Evolutionary conservation across 2,888 invertebrate species (phyloP), one percentile per base, ranked within the genome.

Genomic region (Agrochola lychnidis): DNA sequence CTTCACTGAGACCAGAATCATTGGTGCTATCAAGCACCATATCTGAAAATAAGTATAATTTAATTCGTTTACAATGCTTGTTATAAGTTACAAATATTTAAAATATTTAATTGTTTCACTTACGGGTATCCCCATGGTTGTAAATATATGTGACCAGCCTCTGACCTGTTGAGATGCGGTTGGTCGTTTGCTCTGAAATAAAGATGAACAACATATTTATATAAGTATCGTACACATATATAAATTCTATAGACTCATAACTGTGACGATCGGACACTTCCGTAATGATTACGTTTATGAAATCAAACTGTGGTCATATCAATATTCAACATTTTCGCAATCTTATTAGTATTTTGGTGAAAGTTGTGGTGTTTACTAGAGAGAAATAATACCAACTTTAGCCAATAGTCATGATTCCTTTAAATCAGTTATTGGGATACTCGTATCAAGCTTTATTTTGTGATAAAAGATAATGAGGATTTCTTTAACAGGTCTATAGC

Each of bases 161-260:
- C 88, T 89, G 87, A 85, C 81, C 90, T 82, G 88, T 74, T 82
- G 79, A 83, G 87, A 80, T 82, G 90, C 89, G 85, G 86, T 78
- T 79, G 80, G 82, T 85, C 91, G 92, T 91, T 92, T 95, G 92
- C 87, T 80, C 88, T 81, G 80, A 89, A 90, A 86, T 79, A 79
- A 89, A 88, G 84, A 90, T 84, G 86, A 85, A 80, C 90, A 89
- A 88, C 89, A 92, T 91, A 93, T 95, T 94, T 95, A 95, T 95
- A 95, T 91, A 86, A 79, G 72, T 76, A 87, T 84, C 83, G 89
- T 90, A 86, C 87, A 90, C 85, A 90, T 91, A 91, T 88, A 87
- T 90, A 91, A 89, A 89, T 88, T 89, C 84, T 85, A 86, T 79
- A 86, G 87, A 92, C 89, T 90, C 88, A 86, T 89, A 93, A 91